These are phyloP conservation scores for Porites evermanni DNA, from an alignment of 92 coral and sea anemone genomes.

Conservation along the genomic window DNA sequence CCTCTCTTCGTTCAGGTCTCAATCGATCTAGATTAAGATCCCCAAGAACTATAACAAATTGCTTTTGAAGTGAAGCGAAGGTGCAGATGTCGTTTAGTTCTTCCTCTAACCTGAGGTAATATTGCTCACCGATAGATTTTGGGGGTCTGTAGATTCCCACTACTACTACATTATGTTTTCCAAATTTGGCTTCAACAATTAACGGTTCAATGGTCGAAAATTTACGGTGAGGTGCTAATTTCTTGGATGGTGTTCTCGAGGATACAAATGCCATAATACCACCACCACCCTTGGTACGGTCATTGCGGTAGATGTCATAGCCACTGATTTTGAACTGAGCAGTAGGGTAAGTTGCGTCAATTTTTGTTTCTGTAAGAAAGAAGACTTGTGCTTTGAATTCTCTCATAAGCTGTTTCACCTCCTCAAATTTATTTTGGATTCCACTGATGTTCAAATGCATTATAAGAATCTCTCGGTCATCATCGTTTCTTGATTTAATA, in stretches of 20 bases:
- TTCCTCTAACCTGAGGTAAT: conserved; percentile 25
- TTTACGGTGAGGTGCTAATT: background rate
- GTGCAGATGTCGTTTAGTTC: conserved; percentile 31
- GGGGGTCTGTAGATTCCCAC: conserved; percentile 43
- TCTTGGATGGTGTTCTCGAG: background rate
- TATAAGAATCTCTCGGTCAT: conserved; percentile 37
- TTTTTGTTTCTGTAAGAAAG: conserved; percentile 29
- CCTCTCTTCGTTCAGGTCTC: background rate
- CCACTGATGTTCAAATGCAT: conserved; percentile 42
- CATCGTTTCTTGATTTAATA: conserved; percentile 26
- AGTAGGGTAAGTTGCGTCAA: conserved; percentile 33
- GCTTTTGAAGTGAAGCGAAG: conserved; percentile 33
- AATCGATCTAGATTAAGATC: no score
- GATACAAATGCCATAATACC: conserved; percentile 33
- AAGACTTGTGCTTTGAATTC: conserved; percentile 1
- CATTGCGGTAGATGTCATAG: conserved; percentile 40
- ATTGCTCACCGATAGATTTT: conserved; percentile 10
- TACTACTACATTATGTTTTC: conserved; percentile 39
- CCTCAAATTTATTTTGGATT: conserved; percentile 17
- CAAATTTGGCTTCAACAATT: conserved; percentile 51
- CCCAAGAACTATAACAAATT: background rate
- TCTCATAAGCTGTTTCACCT: background rate
- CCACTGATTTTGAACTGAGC: conserved; percentile 44
- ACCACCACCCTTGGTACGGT: conserved; percentile 58
- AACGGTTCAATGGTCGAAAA: conserved; percentile 55